These are phyloP conservation scores for Oriolus oriolus DNA, from an alignment of 2,113 vertebrate genomes.

Conservation along the genomic window DNA sequence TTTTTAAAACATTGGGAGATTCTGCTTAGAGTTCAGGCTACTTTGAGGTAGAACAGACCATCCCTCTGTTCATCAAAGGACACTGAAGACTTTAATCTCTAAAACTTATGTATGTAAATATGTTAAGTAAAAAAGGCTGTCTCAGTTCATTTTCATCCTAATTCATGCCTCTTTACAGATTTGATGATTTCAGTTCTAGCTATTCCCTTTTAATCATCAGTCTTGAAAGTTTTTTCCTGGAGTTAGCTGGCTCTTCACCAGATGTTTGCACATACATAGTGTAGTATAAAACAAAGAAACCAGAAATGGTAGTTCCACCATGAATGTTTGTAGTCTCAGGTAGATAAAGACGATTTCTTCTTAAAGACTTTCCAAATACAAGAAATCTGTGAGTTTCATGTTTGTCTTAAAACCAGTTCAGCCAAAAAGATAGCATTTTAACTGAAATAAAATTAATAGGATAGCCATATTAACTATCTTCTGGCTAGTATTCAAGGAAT, in stretches of 20 bases:
- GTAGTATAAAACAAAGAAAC: background rate
- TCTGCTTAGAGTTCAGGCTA: background rate
- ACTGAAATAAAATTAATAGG: background rate
- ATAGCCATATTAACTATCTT: background rate
- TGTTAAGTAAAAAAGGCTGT: background rate
- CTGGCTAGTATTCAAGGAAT: rapidly evolving
- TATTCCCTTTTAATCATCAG: background rate
- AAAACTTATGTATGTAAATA: background rate
- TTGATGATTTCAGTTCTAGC: background rate
- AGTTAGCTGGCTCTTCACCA: background rate
- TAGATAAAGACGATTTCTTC: background rate
- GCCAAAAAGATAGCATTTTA: background rate
- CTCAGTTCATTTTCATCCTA: background rate
- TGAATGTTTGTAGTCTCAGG: background rate
- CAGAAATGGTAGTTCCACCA: background rate
- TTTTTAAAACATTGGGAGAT: background rate
- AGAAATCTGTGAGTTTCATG: background rate
- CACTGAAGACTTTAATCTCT: background rate
- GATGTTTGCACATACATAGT: background rate
- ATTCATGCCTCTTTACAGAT: background rate
- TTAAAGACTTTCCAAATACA: background rate
- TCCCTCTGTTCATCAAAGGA: background rate
- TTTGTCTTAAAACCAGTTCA: background rate
- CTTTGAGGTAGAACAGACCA: background rate
- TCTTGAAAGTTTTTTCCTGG: background rate